Evolutionary conservation across 1,140 invertebrate species (phyloP).

Genomic region (Thaumetopoea pityocampa): DNA sequence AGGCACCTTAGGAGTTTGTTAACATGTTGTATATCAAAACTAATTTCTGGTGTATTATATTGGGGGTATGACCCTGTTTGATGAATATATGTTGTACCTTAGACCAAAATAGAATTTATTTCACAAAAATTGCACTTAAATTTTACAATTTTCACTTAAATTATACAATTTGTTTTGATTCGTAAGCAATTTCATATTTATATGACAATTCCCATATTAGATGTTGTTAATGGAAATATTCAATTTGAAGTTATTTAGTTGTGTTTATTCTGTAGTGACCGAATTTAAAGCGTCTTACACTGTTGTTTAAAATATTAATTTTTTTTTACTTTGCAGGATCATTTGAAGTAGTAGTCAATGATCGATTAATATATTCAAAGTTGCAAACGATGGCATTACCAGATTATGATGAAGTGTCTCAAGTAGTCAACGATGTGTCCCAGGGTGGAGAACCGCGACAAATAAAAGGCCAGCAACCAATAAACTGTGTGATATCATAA

Average conservation of each 20-base stretch:
- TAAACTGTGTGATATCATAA: constrained; percentile 74
- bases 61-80: too few species aligned
- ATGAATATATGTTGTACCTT: too few species aligned
- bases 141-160: too few species aligned
- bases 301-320: constrained; percentile 19
- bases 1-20: too few species aligned
- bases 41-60: too few species aligned
- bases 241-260: constrained; percentile 26
- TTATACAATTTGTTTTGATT: too few species aligned
- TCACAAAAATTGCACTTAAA: too few species aligned
- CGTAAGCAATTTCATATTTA: too few species aligned
- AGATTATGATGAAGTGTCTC: constrained; percentile 77
- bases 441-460: constrained; percentile 65
- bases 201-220: too few species aligned
- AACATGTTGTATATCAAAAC: too few species aligned
- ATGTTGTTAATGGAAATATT: too few species aligned
- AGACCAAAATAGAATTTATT: too few species aligned
- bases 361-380: constrained; percentile 80
- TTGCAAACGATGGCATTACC: constrained; percentile 80
- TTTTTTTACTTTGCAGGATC: constrained; percentile 76
- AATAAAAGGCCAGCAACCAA: constrained; percentile 77
- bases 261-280: background rate
- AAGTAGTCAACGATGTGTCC: constrained; percentile 73
- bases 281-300: background rate
- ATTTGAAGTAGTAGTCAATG: constrained; percentile 81